A percentile compares a stretch with the other conserved stretches of the same genome.
Evolutionary conservation across 2,888 invertebrate species (phyloP).

Genomic region (Acrobasis consociella): DNA sequence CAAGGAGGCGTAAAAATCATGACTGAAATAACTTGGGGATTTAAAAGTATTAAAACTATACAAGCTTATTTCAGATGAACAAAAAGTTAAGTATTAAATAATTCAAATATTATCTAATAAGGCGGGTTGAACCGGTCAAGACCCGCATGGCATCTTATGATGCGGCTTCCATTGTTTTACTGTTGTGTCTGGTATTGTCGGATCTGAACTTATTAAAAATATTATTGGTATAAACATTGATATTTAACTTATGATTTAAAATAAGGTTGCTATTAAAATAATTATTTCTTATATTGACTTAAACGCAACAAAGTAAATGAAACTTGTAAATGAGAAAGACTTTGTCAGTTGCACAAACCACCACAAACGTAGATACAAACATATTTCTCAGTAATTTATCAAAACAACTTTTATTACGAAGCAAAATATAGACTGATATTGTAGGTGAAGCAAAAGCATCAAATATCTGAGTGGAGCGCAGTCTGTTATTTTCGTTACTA

Average conservation of each 20-base stretch:
- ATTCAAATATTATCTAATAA: too few relatives aligned
- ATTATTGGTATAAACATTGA: too few relatives aligned
- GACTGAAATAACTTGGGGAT: constrained; percentile 3
- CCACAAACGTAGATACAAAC: background rate
- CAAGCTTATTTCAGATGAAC: too few relatives aligned
- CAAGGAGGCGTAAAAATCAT: background rate
- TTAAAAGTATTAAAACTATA: constrained; percentile 6
- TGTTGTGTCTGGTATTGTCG: too few relatives aligned
- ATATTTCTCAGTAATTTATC: constrained; percentile 4
- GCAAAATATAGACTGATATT: constrained; percentile 12
- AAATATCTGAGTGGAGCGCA: constrained; percentile 53
- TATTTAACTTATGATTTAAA: background rate
- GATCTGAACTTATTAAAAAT: too few relatives aligned
- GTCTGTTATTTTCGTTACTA: constrained; percentile 69
- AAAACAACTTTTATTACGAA: background rate
- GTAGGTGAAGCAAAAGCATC: constrained; percentile 42
- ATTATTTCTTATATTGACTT: background rate
- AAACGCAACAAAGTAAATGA: background rate
- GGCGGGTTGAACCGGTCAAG: too few relatives aligned
- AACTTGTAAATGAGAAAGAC: too few relatives aligned
- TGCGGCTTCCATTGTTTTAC: too few relatives aligned
- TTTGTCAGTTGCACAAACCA: too few relatives aligned
- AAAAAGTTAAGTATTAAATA: too few relatives aligned
- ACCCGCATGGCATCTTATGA: too few relatives aligned
- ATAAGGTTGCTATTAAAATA: background rate